Percentiles rank a stretch among this genome's conserved stretches.
phyloP scores from a whole-genome alignment of 1,140 invertebrate species.

The Tetramorium simillimum region DNA sequence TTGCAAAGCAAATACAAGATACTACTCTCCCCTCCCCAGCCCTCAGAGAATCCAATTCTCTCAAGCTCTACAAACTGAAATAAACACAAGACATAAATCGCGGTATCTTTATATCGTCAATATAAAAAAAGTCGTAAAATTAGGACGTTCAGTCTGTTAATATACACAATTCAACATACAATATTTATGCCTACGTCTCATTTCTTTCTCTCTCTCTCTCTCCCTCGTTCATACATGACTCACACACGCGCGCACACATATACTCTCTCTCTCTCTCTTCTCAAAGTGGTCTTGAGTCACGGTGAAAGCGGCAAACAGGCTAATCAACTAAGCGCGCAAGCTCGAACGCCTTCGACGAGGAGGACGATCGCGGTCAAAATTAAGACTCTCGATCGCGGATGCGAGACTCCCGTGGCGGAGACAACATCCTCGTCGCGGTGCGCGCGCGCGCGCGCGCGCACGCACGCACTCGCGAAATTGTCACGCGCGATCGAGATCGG shows the following conservation, averaged over 20 bases:
- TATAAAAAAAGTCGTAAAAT: slow-evolving; percentile 22
- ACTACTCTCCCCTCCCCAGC: background rate
- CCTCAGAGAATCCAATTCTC: background rate
- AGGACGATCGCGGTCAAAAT: slow-evolving; percentile 6
- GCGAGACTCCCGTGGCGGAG: background rate
- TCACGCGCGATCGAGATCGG: slow-evolving; percentile 24
- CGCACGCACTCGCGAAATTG: background rate
- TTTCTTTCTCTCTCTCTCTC: background rate
- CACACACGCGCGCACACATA: background rate
- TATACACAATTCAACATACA: slow-evolving; percentile 6
- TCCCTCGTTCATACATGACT: background rate
- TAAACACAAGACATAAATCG: slow-evolving; percentile 3
- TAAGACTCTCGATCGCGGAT: slow-evolving; percentile 9
- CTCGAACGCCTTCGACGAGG: background rate
- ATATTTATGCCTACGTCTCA: slow-evolving; percentile 2
- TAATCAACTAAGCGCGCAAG: slow-evolving; percentile 46
- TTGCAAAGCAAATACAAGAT: background rate
- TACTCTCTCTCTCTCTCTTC: slow-evolving; percentile 41
- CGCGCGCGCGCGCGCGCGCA: background rate
- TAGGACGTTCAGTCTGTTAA: background rate
- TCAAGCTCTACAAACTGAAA: slow-evolving; percentile 12
- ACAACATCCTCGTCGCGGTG: background rate
- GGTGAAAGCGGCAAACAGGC: slow-evolving; percentile 79
- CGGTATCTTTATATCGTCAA: background rate
- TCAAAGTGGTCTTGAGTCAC: slow-evolving; percentile 82